A percentile compares a stretch with the other conserved stretches of the same genome.
These are phyloP conservation scores for Uromys caudimaculatus DNA, from an alignment of 2,797 vertebrate species.

Conservation along the genomic window DNA sequence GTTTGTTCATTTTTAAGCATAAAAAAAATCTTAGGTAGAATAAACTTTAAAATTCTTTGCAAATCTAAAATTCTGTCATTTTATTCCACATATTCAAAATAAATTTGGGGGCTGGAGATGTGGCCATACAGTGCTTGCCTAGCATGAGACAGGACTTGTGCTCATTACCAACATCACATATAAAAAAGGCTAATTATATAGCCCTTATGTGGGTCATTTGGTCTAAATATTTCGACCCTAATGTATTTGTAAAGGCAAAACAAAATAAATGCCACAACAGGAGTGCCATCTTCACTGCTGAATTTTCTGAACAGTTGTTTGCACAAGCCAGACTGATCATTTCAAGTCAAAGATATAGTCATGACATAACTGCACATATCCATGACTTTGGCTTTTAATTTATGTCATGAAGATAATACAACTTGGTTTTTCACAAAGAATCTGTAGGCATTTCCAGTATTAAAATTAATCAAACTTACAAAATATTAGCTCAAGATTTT, in stretches of 20 bases:
- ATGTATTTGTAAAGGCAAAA: slow-evolving; percentile 62
- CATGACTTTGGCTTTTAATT: slow-evolving; percentile 64
- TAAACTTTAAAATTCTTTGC: slow-evolving; percentile 50
- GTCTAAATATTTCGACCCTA: slow-evolving; percentile 62
- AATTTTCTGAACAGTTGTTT: slow-evolving; percentile 72
- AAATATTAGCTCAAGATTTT: slow-evolving; percentile 48
- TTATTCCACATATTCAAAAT: neutral
- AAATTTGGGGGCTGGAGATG: neutral
- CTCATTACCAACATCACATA: neutral
- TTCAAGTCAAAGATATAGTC: slow-evolving; percentile 75
- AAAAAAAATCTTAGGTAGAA: neutral
- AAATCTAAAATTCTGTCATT: slow-evolving; percentile 31
- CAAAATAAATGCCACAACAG: slow-evolving; percentile 69
- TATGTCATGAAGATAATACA: slow-evolving; percentile 73
- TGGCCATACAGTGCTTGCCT: too few relatives aligned
- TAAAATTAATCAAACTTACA: slow-evolving; percentile 59
- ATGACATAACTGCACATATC: slow-evolving; percentile 52
- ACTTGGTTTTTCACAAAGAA: slow-evolving; percentile 26
- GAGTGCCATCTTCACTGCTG: slow-evolving; percentile 57
- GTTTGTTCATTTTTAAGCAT: neutral
- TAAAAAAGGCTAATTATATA: neutral
- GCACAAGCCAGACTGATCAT: slow-evolving; percentile 66
- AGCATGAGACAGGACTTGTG: neutral
- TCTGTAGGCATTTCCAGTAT: slow-evolving; percentile 56
- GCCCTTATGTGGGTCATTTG: neutral